Conservation (phyloP, 2,113 vertebrate genomes). For the Austrofundulus limnaeus region DNA sequence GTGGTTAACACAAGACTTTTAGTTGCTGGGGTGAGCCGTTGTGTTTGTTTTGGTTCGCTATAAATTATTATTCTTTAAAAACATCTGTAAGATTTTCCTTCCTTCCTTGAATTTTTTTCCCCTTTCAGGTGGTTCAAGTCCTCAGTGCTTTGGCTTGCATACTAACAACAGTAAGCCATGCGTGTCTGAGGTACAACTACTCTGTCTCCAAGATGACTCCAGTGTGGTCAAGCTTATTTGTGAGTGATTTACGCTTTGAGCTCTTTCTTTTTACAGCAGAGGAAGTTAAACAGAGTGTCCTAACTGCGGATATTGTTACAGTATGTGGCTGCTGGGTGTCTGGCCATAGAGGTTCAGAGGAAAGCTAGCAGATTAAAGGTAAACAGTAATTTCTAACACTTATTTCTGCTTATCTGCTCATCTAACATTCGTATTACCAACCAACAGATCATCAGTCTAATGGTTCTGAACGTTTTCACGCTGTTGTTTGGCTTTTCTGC, state of each 20-base stretch:
- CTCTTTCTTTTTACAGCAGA: background rate
- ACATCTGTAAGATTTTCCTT: background rate
- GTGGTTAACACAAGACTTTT: slow-evolving; percentile 75
- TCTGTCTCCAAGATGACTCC: slow-evolving; percentile 68
- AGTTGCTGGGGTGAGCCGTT: slow-evolving; percentile 68
- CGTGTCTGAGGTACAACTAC: slow-evolving; percentile 73
- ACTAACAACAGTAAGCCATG: slow-evolving; percentile 62
- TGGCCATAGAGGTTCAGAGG: slow-evolving; percentile 69
- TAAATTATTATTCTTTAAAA: background rate
- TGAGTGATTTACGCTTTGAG: slow-evolving; percentile 52
- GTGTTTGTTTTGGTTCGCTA: background rate
- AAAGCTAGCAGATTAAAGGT: slow-evolving; percentile 72
- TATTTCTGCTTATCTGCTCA: background rate
- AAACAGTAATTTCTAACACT: slow-evolving; percentile 2
- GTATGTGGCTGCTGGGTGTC: slow-evolving; percentile 69
- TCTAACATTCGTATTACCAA: background rate
- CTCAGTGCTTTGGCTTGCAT: slow-evolving; percentile 63
- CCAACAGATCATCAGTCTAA: slow-evolving; percentile 67
- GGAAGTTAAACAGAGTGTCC: background rate
- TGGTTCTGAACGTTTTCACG: slow-evolving; percentile 68
- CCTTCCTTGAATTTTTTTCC: no score
- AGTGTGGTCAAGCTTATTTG: slow-evolving; percentile 70
- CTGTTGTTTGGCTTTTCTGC: slow-evolving; percentile 68
- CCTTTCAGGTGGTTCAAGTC: slow-evolving; percentile 69
- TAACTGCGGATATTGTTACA: slow-evolving; percentile 54